Conservation (phyloP, 2,888 invertebrate genomes). For the Lapara coniferarum region DNA sequence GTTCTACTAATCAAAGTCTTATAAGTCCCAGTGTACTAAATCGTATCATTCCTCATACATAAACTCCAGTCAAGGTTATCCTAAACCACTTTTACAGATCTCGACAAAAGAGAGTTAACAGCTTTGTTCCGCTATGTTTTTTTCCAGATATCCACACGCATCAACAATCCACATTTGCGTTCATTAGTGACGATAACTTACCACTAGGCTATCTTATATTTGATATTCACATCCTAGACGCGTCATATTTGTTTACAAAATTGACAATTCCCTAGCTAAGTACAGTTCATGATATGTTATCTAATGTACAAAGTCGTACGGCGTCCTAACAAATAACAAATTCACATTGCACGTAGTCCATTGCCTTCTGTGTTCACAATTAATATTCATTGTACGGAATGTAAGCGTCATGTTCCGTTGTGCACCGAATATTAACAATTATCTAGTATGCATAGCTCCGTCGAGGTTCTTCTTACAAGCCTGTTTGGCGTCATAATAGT, state of each 20-base stretch:
- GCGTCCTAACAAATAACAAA: conserved; percentile 17
- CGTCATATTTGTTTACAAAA: conserved; percentile 4
- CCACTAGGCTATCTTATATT: too few species aligned
- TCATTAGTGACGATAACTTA: too few species aligned
- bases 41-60: neutral
- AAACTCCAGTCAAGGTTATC: neutral
- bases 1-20: too few species aligned
- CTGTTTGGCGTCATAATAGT: neutral
- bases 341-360: conserved; percentile 19
- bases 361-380: neutral
- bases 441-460: neutral
- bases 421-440: neutral
- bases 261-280: conserved; percentile 21
- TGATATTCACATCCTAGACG: neutral
- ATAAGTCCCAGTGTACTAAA: neutral
- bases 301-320: conserved; percentile 9
- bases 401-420: too few species aligned
- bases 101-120: neutral
- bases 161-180: too few species aligned
- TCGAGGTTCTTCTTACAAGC: too few species aligned
- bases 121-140: too few species aligned
- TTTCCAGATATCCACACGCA: too few species aligned
- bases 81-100: neutral
- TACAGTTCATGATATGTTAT: conserved; percentile 17
- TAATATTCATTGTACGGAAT: neutral